A percentile compares a stretch with the other conserved stretches of the same genome.
Evolutionary conservation across 2,113 vertebrate species (phyloP).

Genomic region (Rhea pennata): DNA sequence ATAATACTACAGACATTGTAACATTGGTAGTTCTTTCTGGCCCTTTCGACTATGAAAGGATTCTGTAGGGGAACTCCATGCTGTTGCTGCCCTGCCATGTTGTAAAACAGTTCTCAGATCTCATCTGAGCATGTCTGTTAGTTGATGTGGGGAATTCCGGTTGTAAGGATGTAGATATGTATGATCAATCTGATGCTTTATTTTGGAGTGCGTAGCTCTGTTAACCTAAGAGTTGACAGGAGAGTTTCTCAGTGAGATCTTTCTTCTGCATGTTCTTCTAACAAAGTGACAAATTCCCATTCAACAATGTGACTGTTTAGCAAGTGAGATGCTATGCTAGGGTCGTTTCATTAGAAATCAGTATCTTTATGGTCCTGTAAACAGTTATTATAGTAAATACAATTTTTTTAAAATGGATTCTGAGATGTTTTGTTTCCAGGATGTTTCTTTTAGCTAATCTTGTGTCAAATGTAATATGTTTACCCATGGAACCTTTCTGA

Average conservation of each 20-base stretch:
- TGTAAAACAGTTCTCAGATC: background rate
- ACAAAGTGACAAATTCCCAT: background rate
- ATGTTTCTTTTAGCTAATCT: background rate
- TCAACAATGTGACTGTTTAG: background rate
- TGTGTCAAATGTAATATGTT: no score
- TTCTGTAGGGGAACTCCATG: background rate
- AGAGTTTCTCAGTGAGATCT: rapidly evolving
- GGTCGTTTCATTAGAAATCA: background rate
- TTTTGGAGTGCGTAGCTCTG: background rate
- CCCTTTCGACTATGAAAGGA: background rate
- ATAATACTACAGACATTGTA: background rate
- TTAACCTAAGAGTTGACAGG: background rate
- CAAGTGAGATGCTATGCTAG: background rate
- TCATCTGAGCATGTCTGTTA: background rate
- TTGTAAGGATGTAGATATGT: background rate
- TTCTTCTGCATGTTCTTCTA: background rate
- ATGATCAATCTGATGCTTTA: background rate
- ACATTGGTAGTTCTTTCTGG: background rate
- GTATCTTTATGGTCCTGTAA: background rate
- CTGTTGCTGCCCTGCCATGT: background rate
- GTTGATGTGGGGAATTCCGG: background rate
- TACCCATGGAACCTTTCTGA: background rate
- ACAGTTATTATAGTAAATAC: background rate
- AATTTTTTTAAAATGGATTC: background rate
- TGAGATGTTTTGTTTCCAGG: background rate